Base-by-base conservation (phyloP, 1,140 invertebrate genomes). In the Trichonephila clavata region DNA sequence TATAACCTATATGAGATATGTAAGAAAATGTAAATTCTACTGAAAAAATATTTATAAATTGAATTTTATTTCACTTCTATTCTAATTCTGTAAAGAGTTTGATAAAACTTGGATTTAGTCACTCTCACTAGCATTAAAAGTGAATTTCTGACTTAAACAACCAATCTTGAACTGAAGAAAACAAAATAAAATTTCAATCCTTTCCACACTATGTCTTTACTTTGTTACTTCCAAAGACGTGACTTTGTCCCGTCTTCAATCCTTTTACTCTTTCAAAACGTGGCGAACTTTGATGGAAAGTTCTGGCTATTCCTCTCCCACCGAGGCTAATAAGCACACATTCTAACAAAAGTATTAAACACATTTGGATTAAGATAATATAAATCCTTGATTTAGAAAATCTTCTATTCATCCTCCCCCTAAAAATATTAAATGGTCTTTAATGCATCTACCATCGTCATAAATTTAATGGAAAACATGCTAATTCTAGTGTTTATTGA, bases 391-490 rank as follows among this genome's bases (percentile, higher is more conserved):
- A 27, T 24, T 71, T 65, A 65, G 63, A 7, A 65, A 65, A n/a
- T 65, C 10, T 71, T 18, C 68, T 24, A 27, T 71, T 32, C n/a
- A 71, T n/a, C 10, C 24, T n/a, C 8, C 68, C 24, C 18, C 68
- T 24, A 71, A 71, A 71, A 71, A 71, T 71, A 71, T 71, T 27
- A 71, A 71, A 71, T 71, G 68, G 68, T 71, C 68, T 27, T 71
- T 71, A 71, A 24, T 16, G 68, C 68, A 71, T 32, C 24, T 16
- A 16, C 60, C 86, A 14, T 21, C 63, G 39, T n/a, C 86, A 32
- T 65, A 71, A 20, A 68, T 32, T 88, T 88, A 88, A 88, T 88
- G 86, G 86, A 88, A 88, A 88, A 88, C 86, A 88, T 88, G 86
- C 24, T 88, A 88, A 90, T 80, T 59, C 88, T 57, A 60, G 24